Evolutionary conservation across 2,888 invertebrate genomes (phyloP).

Genomic region (Congeria kusceri): DNA sequence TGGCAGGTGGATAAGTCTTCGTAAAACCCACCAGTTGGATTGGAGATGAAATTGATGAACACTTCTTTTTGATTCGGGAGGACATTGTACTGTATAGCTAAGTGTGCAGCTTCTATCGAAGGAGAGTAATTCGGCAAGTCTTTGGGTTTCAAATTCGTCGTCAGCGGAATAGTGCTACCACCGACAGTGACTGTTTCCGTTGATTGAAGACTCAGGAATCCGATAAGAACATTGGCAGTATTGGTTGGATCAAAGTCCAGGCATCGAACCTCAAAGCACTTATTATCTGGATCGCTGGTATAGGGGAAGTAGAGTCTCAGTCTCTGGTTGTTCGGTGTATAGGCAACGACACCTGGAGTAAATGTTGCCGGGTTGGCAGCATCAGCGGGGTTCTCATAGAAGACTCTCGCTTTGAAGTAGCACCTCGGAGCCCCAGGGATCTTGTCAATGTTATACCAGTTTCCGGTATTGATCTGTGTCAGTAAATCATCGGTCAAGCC

Average conservation of each 20-base stretch:
- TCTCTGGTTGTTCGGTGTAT: slow-evolving; percentile 9
- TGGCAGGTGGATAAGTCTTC: slow-evolving; percentile 11
- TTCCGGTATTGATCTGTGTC: slow-evolving; percentile 10
- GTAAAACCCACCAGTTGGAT: slow-evolving; percentile 33
- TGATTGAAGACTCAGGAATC: slow-evolving; percentile 37
- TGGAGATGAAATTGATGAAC: slow-evolving; percentile 24
- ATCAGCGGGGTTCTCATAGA: slow-evolving; percentile 10
- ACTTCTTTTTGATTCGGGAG: slow-evolving; percentile 29
- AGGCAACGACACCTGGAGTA: slow-evolving; percentile 19
- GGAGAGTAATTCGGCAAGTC: slow-evolving; percentile 11
- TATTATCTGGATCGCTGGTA: slow-evolving; percentile 27
- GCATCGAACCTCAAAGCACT: slow-evolving; percentile 40
- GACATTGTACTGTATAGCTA: slow-evolving; percentile 13
- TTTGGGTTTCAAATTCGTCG: slow-evolving; percentile 19
- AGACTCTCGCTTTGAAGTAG: slow-evolving; percentile 44
- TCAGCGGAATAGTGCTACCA: slow-evolving; percentile 11
- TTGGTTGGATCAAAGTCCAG: slow-evolving; percentile 9
- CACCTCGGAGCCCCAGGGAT: slow-evolving; percentile 37
- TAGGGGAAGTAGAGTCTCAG: slow-evolving; percentile 19
- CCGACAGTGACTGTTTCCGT: slow-evolving; percentile 38
- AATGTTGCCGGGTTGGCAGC: slow-evolving; percentile 23
- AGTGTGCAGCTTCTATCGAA: slow-evolving; percentile 6
- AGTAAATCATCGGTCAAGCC: slow-evolving; percentile 16
- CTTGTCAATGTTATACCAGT: slow-evolving; percentile 38
- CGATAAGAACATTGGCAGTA: slow-evolving; percentile 16